Percentiles rank a stretch among this genome's conserved stretches.
Evolutionary conservation across 2,888 invertebrate genomes (phyloP).

Genomic region (Lasiommata megera): DNA sequence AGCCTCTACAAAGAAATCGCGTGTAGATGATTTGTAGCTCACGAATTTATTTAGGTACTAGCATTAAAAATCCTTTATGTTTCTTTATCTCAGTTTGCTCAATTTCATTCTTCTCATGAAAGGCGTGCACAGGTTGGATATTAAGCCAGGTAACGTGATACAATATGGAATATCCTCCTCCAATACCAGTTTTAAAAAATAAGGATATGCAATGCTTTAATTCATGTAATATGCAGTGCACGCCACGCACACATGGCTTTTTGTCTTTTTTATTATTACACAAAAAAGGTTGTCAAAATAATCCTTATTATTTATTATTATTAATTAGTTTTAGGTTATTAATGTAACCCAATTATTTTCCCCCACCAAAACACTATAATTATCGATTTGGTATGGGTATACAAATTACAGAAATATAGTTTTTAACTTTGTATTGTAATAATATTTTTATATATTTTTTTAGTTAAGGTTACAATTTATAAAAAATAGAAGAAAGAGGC

Average conservation of each 20-base stretch:
- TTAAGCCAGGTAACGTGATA: too few species aligned
- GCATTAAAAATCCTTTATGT: neutral
- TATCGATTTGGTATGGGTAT: neutral
- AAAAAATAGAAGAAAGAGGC: neutral
- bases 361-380: too few species aligned
- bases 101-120: neutral
- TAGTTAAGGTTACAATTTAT: neutral
- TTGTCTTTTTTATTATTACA: neutral
- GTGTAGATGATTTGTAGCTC: constrained; percentile 37
- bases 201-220: too few species aligned
- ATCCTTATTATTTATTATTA: neutral
- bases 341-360: neutral
- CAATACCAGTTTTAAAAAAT: too few species aligned
- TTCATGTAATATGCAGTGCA: too few species aligned
- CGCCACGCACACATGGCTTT: too few species aligned
- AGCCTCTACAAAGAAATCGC: constrained; percentile 48
- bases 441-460: neutral
- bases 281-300: too few species aligned
- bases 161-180: too few species aligned
- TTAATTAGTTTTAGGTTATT: neutral
- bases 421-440: neutral
- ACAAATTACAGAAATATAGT: neutral
- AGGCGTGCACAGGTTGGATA: too few species aligned
- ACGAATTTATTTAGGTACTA: constrained; percentile 9
- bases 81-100: constrained; percentile 26